Evolutionary conservation across 1,140 invertebrate species (phyloP).

Genomic region (Heliconius eleuchia): DNA sequence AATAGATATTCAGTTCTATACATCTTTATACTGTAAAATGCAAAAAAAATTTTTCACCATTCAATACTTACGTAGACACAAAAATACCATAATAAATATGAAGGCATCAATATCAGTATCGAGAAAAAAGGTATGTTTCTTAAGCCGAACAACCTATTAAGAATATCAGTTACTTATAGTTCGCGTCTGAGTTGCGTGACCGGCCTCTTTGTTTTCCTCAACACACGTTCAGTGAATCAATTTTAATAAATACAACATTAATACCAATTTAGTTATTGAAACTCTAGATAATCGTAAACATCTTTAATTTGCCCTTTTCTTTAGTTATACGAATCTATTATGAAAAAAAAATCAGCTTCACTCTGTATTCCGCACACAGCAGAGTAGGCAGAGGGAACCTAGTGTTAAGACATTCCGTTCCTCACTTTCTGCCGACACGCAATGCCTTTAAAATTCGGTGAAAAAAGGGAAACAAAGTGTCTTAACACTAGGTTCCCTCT

Average conservation of each 20-base stretch:
- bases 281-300: background rate
- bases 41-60: no score
- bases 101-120: background rate
- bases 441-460: no score
- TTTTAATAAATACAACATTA: constrained; percentile 10
- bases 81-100: background rate
- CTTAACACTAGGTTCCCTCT: no score
- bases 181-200: constrained; percentile 12
- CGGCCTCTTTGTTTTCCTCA: background rate
- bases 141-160: constrained; percentile 5
- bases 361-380: no score
- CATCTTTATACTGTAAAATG: no score
- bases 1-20: no score
- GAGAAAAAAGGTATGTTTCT: background rate
- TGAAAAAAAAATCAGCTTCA: no score
- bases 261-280: background rate
- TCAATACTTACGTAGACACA: background rate
- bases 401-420: no score
- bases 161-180: constrained; percentile 1
- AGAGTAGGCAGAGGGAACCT: no score
- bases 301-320: background rate
- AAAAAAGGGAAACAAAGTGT: no score
- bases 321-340: background rate
- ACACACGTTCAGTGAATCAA: background rate
- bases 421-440: no score